A percentile compares a stretch with the other conserved stretches of the same genome.
phyloP scores from a whole-genome alignment of 2,888 invertebrate genomes.

The Oxyteleia sp. region DNA sequence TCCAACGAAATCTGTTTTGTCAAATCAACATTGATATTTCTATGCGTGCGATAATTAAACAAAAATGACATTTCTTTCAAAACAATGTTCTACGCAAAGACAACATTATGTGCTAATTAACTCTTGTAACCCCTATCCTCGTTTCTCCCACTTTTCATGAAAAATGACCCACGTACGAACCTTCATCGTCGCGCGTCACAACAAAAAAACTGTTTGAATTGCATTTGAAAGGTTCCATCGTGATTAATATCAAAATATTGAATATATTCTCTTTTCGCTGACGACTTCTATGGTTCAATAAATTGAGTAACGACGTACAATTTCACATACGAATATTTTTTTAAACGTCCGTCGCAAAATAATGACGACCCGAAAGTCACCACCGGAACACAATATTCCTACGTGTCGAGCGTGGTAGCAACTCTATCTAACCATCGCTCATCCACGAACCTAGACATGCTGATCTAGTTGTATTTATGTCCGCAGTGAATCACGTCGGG shows the following conservation, averaged over 20 bases:
- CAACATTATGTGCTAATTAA: no score
- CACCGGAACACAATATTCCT: constrained; percentile 75
- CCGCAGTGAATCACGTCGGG: constrained; percentile 86
- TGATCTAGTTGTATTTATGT: constrained; percentile 87
- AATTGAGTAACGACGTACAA: constrained; percentile 72
- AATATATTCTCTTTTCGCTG: constrained; percentile 71
- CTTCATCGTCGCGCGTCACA: no score
- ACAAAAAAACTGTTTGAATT: no score
- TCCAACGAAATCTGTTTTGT: no score
- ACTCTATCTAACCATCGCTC: constrained; percentile 85
- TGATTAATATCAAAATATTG: constrained; percentile 71
- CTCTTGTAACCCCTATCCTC: no score
- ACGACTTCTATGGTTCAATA: constrained; percentile 71
- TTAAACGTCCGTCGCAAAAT: constrained; percentile 73
- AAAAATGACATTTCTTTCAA: no score
- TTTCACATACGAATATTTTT: constrained; percentile 73
- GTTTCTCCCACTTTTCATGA: no score
- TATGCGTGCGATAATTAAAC: no score
- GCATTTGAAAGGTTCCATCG: constrained; percentile 49
- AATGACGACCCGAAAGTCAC: constrained; percentile 75
- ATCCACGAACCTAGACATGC: constrained; percentile 84
- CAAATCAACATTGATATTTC: no score
- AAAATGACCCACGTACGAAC: no score
- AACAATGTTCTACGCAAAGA: no score
- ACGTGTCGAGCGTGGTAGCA: constrained; percentile 67